Evolutionary conservation across 2,113 vertebrate species (phyloP).

Genomic region (Rhadina sibilatrix): DNA sequence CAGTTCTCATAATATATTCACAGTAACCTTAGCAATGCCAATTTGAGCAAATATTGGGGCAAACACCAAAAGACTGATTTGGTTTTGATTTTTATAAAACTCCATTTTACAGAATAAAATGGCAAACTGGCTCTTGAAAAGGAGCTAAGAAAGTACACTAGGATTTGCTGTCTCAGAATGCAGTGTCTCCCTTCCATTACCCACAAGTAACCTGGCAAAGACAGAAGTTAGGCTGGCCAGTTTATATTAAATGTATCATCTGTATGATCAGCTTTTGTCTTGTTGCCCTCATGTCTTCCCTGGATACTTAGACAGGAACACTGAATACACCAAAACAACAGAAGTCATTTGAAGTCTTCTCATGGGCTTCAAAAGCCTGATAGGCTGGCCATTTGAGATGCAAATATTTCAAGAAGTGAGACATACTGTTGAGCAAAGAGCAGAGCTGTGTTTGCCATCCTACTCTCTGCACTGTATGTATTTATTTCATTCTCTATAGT

Average conservation of each 20-base stretch:
- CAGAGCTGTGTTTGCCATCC: not conserved
- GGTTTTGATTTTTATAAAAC: not conserved
- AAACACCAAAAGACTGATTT: not conserved
- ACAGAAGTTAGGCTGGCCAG: not conserved
- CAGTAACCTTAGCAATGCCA: not conserved
- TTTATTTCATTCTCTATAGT: not conserved
- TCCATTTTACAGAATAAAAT: not conserved
- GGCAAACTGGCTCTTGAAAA: not conserved
- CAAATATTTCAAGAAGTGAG: not conserved
- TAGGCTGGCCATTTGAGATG: not conserved
- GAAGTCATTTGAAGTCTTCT: not conserved
- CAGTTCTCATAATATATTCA: not conserved
- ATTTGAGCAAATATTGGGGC: not conserved
- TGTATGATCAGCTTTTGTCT: not conserved
- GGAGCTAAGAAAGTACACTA: not conserved
- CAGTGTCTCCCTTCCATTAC: not conserved
- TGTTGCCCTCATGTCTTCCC: not conserved
- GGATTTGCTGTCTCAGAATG: not conserved
- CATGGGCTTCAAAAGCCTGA: not conserved
- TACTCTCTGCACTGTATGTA: conserved; percentile 9
- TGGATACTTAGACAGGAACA: not conserved
- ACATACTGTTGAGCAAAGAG: not conserved
- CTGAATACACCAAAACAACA: not conserved
- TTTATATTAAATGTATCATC: not conserved
- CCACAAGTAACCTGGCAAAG: not conserved